These are phyloP conservation scores for Lateolabrax maculatus DNA, from an alignment of 2,797 vertebrate genomes.

Conservation along the genomic window DNA sequence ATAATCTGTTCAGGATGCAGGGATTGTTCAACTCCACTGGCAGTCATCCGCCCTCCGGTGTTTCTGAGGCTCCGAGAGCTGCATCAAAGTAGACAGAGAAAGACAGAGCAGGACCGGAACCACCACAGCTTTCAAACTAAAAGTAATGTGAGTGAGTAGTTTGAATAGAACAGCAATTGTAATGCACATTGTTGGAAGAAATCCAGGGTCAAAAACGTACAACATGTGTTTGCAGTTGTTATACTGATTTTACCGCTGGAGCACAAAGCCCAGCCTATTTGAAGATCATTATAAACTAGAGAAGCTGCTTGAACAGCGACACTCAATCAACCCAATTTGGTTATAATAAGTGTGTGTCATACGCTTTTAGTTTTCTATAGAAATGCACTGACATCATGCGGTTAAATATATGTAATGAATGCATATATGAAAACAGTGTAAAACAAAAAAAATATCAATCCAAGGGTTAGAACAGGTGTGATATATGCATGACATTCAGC, in stretches of 20 bases:
- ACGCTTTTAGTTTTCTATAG: no score
- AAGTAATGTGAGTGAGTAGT: not conserved
- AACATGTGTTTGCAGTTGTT: not conserved
- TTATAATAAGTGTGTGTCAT: no score
- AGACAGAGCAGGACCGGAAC: not conserved
- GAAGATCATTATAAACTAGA: not conserved
- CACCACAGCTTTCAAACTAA: slow-evolving; percentile 34
- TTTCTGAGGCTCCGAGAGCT: not conserved
- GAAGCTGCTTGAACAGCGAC: not conserved
- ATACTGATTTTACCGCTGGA: not conserved
- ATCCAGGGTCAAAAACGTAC: not conserved
- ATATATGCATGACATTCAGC: no score
- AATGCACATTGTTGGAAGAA: not conserved
- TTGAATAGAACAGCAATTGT: not conserved
- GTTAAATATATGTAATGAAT: no score
- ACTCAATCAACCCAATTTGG: not conserved
- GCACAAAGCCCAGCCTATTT: not conserved
- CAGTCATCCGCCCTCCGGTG: slow-evolving; percentile 17
- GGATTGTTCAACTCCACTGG: slow-evolving; percentile 25
- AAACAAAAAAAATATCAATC: no score
- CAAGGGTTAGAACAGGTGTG: fast-evolving
- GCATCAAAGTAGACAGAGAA: not conserved
- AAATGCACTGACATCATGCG: no score
- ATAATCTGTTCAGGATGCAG: slow-evolving; percentile 16
- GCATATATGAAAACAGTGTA: no score